Percentiles rank a stretch among this genome's conserved stretches.
Conservation (phyloP, 2,888 invertebrate genomes). For the Galeruca laticollis region DNA sequence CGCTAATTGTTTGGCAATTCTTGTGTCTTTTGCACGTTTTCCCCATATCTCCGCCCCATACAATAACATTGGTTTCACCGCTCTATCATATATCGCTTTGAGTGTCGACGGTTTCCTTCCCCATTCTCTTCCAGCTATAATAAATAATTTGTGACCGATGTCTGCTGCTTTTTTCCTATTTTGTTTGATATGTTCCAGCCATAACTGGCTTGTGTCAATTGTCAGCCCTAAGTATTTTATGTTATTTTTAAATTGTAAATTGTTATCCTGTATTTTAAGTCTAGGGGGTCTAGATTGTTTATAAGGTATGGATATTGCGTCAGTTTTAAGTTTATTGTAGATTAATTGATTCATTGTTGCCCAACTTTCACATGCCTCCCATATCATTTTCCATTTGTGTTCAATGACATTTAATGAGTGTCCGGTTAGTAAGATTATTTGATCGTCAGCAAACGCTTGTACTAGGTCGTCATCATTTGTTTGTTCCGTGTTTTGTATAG, state of each 20-base stretch:
- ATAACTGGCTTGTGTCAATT: too few relatives aligned
- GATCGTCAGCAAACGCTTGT: constrained; percentile 40
- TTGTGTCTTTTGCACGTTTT: too few relatives aligned
- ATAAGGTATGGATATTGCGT: constrained; percentile 36
- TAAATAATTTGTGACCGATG: too few relatives aligned
- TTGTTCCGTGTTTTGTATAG: constrained; percentile 46
- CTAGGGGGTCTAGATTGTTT: not conserved
- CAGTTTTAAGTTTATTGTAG: constrained; percentile 46
- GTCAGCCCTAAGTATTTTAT: not conserved
- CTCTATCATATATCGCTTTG: too few relatives aligned
- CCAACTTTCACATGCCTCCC: constrained; percentile 42
- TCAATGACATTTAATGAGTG: constrained; percentile 40
- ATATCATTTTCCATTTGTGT: constrained; percentile 36
- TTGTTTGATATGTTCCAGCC: too few relatives aligned
- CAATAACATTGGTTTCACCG: too few relatives aligned
- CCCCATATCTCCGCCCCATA: too few relatives aligned
- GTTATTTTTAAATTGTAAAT: not conserved
- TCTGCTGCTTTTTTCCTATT: too few relatives aligned
- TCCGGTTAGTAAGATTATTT: too few relatives aligned
- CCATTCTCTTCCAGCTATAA: too few relatives aligned
- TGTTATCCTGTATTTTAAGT: not conserved
- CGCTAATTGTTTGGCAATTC: too few relatives aligned
- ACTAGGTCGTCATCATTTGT: constrained; percentile 41
- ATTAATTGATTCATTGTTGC: constrained; percentile 28
- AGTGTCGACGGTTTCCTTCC: too few relatives aligned